Percentiles rank a stretch among this genome's conserved stretches.
phyloP scores from a whole-genome alignment of 2,888 invertebrate species.

The Plagodis pulveraria region DNA sequence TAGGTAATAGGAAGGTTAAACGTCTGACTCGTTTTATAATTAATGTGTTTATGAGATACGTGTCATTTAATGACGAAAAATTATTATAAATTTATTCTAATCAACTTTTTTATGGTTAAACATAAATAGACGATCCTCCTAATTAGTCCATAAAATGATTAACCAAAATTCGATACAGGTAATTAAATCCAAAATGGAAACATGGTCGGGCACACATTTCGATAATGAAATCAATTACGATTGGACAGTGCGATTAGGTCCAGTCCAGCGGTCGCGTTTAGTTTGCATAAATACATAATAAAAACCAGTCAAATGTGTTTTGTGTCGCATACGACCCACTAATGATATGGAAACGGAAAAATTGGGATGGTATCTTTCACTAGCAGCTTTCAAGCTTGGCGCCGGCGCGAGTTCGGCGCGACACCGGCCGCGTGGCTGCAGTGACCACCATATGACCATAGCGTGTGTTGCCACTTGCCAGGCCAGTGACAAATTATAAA shows the following conservation, averaged over 20 bases:
- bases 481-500: no score
- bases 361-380: conserved; percentile 54
- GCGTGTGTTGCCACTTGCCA: conserved; percentile 10
- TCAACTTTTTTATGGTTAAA: conserved; percentile 35
- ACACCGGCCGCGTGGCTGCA: conserved; percentile 15
- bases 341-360: conserved; percentile 62
- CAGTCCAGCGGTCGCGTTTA: conserved; percentile 55
- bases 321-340: conserved; percentile 56
- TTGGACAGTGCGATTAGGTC: conserved; percentile 57
- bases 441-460: neutral
- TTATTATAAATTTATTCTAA: conserved; percentile 36
- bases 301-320: conserved; percentile 60
- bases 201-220: conserved; percentile 49
- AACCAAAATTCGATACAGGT: conserved; percentile 46
- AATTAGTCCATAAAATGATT: conserved; percentile 45
- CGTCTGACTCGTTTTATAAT: conserved; percentile 24
- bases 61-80: conserved; percentile 28
- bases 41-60: conserved; percentile 24
- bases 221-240: conserved; percentile 61
- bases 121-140: conserved; percentile 38
- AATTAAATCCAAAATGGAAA: conserved; percentile 45
- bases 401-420: conserved; percentile 47
- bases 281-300: conserved; percentile 66
- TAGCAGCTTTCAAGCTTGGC: conserved; percentile 60
- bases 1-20: conserved; percentile 12